phyloP scores from a whole-genome alignment of 64 coral and sea anemone species.

The Montipora foliosa region DNA sequence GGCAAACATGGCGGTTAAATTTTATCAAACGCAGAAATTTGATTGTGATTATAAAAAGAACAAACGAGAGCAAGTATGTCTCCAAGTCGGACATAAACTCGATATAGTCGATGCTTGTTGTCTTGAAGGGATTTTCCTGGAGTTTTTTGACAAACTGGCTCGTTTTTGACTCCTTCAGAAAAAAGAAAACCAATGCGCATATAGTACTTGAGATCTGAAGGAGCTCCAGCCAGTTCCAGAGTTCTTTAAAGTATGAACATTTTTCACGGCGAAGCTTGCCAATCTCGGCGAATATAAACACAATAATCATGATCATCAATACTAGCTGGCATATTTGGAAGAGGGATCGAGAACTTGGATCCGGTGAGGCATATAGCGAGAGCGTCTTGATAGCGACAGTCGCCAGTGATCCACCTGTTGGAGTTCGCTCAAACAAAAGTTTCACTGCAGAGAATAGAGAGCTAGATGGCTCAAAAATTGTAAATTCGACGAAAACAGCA shows the following conservation, averaged over 20 bases:
- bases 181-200: slow-evolving; percentile 63
- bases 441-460: slow-evolving; percentile 62
- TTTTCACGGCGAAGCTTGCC: slow-evolving; percentile 67
- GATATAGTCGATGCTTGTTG: slow-evolving; percentile 67
- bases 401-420: slow-evolving; percentile 40
- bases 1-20: slow-evolving; percentile 69
- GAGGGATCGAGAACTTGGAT: slow-evolving; percentile 35
- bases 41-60: slow-evolving; percentile 70
- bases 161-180: slow-evolving; percentile 71
- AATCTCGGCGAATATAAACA: slow-evolving; percentile 67
- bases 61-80: slow-evolving; percentile 67
- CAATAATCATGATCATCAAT: slow-evolving; percentile 66
- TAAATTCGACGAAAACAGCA: slow-evolving; percentile 63
- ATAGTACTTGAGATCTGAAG: slow-evolving; percentile 63
- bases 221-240: slow-evolving; percentile 78
- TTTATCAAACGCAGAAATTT: slow-evolving; percentile 67
- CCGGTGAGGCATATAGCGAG: slow-evolving; percentile 45
- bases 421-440: slow-evolving; percentile 60
- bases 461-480: slow-evolving; percentile 67
- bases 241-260: slow-evolving; percentile 30
- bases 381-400: slow-evolving; percentile 27
- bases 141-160: slow-evolving; percentile 76
- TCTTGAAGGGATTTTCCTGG: slow-evolving; percentile 76
- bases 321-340: slow-evolving; percentile 70
- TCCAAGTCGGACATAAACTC: slow-evolving; percentile 66